Evolutionary conservation across 2,113 vertebrate species (phyloP), one percentile per base, ranked within the genome.

Genomic region (Galbula dea): DNA sequence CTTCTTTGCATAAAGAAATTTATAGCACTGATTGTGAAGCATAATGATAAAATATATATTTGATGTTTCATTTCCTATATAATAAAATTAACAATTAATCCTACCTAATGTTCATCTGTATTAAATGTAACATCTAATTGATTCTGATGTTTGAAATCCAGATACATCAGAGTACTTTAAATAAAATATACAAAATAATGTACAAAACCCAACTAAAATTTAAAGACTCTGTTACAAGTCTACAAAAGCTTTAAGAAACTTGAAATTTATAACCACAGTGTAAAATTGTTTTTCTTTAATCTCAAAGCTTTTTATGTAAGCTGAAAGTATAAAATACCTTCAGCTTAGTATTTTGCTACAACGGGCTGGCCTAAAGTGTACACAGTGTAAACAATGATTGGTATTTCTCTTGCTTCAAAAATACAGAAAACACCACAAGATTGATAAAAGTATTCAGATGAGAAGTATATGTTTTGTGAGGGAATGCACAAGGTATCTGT

Each of bases 101-200:
- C 96, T 97, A 97, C 95, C 93, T 96, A 97, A 97, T 96, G 96
- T 86, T 97, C 89, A 89, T 96, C 94, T 97, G 96, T 97, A 97
- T 96, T 98, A 97, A 98, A 98, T 96, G 96, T 96, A 97, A 97
- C 96, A 97, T 97, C 96, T 96, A 97, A 96, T 95, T 92, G 97
- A 95, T 77, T 91, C 96, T 97, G 96, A 97, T 95, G 89, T 95
- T 97, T 97, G 96, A 97, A 97, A 97, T 97, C 96, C 97, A 97
- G 96, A 94, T 94, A 97, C 94, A 98, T 97, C 97, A 97, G 92
- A 97, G 94, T 97, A 97, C 96, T 97, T 98, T 98, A 98, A 98
- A 97, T 98, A 98, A 98, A 98, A 98, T 98, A 98, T 98, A 98
- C 96, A 98, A 98, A 98, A 97, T 96, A 98, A 98, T 97, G 97